These are phyloP conservation scores for Marronus borbonicus DNA, from an alignment of 2,888 invertebrate species.

Conservation along the genomic window DNA sequence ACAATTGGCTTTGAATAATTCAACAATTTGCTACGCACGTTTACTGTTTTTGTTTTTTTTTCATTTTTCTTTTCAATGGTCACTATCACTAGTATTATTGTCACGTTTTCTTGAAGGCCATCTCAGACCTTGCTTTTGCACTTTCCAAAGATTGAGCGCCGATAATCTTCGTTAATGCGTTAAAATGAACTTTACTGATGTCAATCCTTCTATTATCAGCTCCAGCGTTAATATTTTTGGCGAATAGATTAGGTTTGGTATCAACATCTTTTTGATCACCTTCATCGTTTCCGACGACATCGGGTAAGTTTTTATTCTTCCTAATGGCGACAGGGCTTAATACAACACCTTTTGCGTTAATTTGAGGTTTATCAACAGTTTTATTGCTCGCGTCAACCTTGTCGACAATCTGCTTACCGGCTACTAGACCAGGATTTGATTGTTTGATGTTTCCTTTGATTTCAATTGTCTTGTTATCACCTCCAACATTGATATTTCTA, in stretches of 20 bases:
- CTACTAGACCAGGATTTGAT: neutral
- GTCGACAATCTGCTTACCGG: neutral
- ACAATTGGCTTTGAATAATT: neutral
- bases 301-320: neutral
- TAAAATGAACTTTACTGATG: conserved; percentile 21
- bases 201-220: conserved; percentile 3
- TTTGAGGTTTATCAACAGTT: neutral
- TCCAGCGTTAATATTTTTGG: neutral
- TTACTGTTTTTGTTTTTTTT: no score
- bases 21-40: neutral
- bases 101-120: conserved; percentile 30
- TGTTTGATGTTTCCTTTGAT: neutral
- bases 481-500: no score
- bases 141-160: conserved; percentile 28
- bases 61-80: neutral
- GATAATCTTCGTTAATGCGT: conserved; percentile 18
- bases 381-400: neutral
- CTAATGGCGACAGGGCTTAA: neutral
- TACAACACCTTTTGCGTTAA: neutral
- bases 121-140: conserved; percentile 25
- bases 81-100: neutral
- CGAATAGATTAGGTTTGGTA: neutral
- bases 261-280: neutral
- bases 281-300: neutral
- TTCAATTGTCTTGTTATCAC: no score